Evolutionary conservation across 2,797 vertebrate species (phyloP), one percentile per base, ranked within the genome.

Genomic region (Danio choprae): DNA sequence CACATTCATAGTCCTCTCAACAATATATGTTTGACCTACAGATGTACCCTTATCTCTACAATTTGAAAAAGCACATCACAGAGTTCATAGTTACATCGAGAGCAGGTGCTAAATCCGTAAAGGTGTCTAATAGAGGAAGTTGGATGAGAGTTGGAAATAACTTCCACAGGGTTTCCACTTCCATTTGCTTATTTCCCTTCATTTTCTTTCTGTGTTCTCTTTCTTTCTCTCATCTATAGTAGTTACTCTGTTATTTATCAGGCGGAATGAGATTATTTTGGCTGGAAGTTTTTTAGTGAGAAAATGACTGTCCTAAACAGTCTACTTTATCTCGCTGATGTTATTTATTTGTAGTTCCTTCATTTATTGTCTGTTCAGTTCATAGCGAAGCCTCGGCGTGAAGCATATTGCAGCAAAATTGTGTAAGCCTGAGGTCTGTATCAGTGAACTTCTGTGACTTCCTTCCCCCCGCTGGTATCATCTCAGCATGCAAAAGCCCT

Each of bases 101-200:
- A 68, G 62, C 69, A 60, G 55, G 62, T 63, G 62, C 53, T 77
- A 69, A 70, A 74, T 63, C 77, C 73, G 48, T 55, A 8, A 50
- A 58, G 68, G 41, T 20, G 29, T 69, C 77, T 51, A 56, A 70
- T 68, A 74, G n/a, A 18, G 63, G 59, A 58, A 76, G n/a, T 73
- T 76, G 55, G 67, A 51, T 56, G 58, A 41, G 18, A 48, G 15
- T 55, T 22, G 8, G 12, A 41, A 71, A 59, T 22, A 29, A 53
- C 62, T 79, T 75, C n/a, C 44, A 13, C 29, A 12, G 29, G 44
- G 55, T 64, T 67, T 7, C 15, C 20, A 40, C n/a, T 44, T 55
- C 4, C 16, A 8, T 55, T 38, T 38, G 41, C 50, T 60, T 44
- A 56, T n/a, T 8, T 77, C 56, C 62, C 79, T 70, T 82, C 68